Conservation (phyloP, 1,140 invertebrate genomes). For the Diachasma alloeum region DNA sequence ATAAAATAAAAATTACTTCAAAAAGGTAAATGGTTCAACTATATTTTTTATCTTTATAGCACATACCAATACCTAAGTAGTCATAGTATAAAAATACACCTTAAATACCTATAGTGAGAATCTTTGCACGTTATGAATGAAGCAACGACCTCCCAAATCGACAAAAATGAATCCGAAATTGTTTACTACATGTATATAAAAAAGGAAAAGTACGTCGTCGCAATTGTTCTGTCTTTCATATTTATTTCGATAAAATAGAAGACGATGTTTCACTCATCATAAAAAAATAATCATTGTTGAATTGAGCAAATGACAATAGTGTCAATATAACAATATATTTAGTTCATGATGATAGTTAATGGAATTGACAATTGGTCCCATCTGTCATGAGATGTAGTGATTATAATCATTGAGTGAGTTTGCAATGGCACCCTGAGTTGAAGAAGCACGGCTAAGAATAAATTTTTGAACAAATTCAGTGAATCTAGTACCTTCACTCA, state of each 20-base stretch:
- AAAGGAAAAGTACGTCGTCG: slow-evolving; percentile 3
- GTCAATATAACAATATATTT: slow-evolving; percentile 3
- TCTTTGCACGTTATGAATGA: slow-evolving; percentile 29
- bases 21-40: not conserved
- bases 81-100: slow-evolving; percentile 44
- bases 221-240: not conserved
- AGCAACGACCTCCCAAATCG: slow-evolving; percentile 13
- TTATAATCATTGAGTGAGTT: slow-evolving; percentile 12
- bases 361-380: not conserved
- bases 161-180: not conserved
- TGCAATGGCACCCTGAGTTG: slow-evolving; percentile 57
- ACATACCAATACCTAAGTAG: not conserved
- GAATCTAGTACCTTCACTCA: not conserved
- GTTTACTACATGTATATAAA: not conserved
- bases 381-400: not conserved
- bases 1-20: not conserved
- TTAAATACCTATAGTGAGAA: slow-evolving; percentile 37
- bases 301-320: not conserved
- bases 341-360: not conserved
- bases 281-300: not conserved
- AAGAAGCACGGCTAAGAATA: slow-evolving; percentile 53
- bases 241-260: not conserved
- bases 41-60: not conserved
- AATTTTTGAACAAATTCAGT: not conserved
- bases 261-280: not conserved